Evolutionary conservation across 2,888 invertebrate species (phyloP).

Genomic region (Gastrophysa polygoni): DNA sequence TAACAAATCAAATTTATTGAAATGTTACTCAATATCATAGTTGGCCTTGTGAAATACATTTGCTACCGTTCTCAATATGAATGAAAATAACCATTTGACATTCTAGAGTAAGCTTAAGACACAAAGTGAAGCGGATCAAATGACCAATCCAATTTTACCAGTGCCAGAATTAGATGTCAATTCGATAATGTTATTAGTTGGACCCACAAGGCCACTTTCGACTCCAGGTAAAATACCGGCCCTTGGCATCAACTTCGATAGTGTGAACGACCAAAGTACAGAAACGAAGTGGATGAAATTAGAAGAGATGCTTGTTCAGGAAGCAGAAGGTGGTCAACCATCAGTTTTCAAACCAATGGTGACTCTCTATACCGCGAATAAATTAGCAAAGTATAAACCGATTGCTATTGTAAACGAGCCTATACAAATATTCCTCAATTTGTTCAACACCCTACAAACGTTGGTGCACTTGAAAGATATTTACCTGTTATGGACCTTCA

Average conservation of each 20-base stretch:
- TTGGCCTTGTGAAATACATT: too few relatives aligned
- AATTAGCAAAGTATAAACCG: slow-evolving; percentile 70
- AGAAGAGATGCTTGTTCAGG: slow-evolving; percentile 78
- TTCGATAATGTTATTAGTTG: slow-evolving; percentile 72
- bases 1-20: too few relatives aligned
- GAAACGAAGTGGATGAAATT: slow-evolving; percentile 70
- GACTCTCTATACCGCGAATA: slow-evolving; percentile 72
- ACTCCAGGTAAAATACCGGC: slow-evolving; percentile 65
- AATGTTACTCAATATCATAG: too few relatives aligned
- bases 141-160: slow-evolving; percentile 64
- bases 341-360: slow-evolving; percentile 81
- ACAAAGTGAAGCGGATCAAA: slow-evolving; percentile 50
- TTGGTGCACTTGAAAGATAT: slow-evolving; percentile 72
- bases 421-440: slow-evolving; percentile 76
- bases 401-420: slow-evolving; percentile 81
- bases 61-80: too few relatives aligned
- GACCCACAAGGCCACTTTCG: slow-evolving; percentile 64
- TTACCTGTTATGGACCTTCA: slow-evolving; percentile 75
- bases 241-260: slow-evolving; percentile 58
- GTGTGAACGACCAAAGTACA: slow-evolving; percentile 45
- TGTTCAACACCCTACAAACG: slow-evolving; percentile 79
- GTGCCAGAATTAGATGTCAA: slow-evolving; percentile 75
- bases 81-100: not conserved
- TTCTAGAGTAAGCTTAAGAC: slow-evolving; percentile 54
- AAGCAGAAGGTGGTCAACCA: slow-evolving; percentile 70